A percentile compares a stretch with the other conserved stretches of the same genome.
These are phyloP conservation scores for Plectus sambesii DNA, from an alignment of 1,140 invertebrate species.

Conservation along the genomic window DNA sequence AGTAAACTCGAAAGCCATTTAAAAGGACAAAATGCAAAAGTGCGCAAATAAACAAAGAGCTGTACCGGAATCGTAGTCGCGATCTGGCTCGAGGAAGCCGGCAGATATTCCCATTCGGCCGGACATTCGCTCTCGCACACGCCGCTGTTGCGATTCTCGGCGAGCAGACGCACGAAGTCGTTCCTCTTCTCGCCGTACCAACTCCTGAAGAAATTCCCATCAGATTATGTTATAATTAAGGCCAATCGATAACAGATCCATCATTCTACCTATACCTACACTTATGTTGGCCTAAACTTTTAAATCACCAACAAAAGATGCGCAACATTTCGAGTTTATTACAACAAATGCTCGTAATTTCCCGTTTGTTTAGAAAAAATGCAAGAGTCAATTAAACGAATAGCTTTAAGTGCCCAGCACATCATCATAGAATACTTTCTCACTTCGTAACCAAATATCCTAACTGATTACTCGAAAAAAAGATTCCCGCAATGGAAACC, in stretches of 20 bases:
- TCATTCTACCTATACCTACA: background rate
- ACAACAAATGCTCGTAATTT: too few relatives aligned
- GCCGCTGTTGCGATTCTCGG: conserved; percentile 31
- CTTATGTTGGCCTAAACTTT: background rate
- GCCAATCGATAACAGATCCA: background rate
- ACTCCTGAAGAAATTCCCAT: conserved; percentile 29
- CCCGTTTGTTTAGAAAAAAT: too few relatives aligned
- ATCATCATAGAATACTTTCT: too few relatives aligned
- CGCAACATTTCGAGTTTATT: too few relatives aligned
- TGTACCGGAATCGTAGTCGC: conserved; percentile 10
- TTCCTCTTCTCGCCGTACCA: conserved; percentile 41
- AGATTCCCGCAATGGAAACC: too few relatives aligned
- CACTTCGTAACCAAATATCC: too few relatives aligned
- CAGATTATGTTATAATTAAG: background rate
- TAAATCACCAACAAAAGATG: too few relatives aligned
- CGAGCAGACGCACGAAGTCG: conserved; percentile 31
- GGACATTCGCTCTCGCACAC: conserved; percentile 22
- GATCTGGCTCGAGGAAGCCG: conserved; percentile 9
- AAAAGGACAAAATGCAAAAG: background rate
- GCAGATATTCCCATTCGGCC: conserved; percentile 15
- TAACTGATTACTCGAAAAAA: too few relatives aligned
- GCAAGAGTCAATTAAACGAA: too few relatives aligned
- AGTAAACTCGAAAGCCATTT: background rate
- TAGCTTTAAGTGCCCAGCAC: too few relatives aligned
- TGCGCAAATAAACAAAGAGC: conserved; percentile 7